phyloP scores from a whole-genome alignment of 2,113 vertebrate species.

The Phrynocephalus versicolor region DNA sequence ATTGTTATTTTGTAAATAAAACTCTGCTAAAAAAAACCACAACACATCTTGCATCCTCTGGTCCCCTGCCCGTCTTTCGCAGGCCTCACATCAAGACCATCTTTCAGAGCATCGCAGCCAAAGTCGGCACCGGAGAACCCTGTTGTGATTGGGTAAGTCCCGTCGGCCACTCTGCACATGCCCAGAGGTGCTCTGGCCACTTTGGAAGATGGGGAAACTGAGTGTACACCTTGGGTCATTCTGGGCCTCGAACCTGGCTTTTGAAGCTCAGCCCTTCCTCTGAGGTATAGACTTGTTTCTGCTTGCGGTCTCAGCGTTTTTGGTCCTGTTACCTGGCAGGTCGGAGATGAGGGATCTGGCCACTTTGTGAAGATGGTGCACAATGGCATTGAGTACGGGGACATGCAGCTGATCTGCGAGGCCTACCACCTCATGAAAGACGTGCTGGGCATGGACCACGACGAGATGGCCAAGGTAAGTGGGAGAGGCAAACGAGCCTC shows the following conservation, averaged over 20 bases:
- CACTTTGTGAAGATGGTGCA: constrained; percentile 99
- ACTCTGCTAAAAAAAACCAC: no score
- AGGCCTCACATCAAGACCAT: constrained; percentile 97
- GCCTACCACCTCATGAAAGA: constrained; percentile 99
- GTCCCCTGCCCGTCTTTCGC: constrained; percentile 22
- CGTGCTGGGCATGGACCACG: constrained; percentile 85
- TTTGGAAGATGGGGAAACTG: neutral
- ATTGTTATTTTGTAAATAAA: no score
- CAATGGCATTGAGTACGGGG: constrained; percentile 98
- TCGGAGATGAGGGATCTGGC: constrained; percentile 93
- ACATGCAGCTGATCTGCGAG: constrained; percentile 99
- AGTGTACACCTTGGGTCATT: neutral
- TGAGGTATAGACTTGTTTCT: no score
- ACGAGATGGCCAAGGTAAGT: constrained; percentile 89
- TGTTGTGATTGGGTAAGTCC: constrained; percentile 96
- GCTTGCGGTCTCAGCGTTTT: no score
- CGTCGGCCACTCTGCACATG: neutral
- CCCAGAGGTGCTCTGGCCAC: neutral
- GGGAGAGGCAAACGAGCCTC: neutral
- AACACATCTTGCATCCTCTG: constrained; percentile 40
- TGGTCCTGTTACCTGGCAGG: no score
- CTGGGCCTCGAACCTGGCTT: no score
- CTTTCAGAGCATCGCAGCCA: constrained; percentile 95
- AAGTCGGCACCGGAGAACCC: constrained; percentile 93
- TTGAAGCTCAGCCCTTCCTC: no score